These are phyloP conservation scores for Cotesia glomerata DNA, from an alignment of 1,140 invertebrate species.

Conservation along the genomic window DNA sequence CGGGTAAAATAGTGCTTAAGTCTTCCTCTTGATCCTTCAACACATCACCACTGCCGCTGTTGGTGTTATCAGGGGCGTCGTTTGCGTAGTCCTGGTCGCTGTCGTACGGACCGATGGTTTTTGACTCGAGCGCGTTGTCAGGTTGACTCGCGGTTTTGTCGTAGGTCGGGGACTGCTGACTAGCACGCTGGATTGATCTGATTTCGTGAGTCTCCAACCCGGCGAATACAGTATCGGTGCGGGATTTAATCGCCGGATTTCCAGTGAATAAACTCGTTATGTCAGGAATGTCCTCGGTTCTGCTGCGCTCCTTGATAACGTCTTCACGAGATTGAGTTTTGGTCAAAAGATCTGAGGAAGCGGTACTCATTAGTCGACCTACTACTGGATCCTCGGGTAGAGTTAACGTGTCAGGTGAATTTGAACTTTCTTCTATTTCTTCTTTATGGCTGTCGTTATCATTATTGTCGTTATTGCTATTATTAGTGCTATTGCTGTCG, in stretches of 20 bases:
- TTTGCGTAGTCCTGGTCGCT: conserved; percentile 50
- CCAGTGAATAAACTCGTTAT: conserved; percentile 56
- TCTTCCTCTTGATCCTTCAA: conserved; percentile 56
- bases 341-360: background rate
- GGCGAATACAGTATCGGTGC: conserved; percentile 53
- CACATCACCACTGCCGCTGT: background rate
- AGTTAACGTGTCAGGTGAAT: background rate
- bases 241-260: conserved; percentile 34
- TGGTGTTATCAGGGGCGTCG: conserved; percentile 47
- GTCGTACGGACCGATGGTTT: conserved; percentile 58
- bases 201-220: conserved; percentile 54
- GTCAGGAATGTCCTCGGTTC: conserved; percentile 52
- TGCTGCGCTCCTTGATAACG: conserved; percentile 9
- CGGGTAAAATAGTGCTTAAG: conserved; percentile 57
- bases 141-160: conserved; percentile 16
- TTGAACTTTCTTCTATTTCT: background rate
- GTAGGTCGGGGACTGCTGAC: conserved; percentile 6
- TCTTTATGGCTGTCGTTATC: background rate
- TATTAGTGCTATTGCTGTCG: conserved; percentile 20
- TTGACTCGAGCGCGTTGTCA: conserved; percentile 32
- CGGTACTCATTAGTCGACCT: conserved; percentile 29
- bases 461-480: background rate
- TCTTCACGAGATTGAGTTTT: background rate
- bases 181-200: conserved; percentile 38
- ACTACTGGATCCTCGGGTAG: conserved; percentile 29